Percentiles rank a stretch among this genome's conserved stretches.
Evolutionary conservation across 2,888 invertebrate genomes (phyloP).

Genomic region (Drosophila yooni): DNA sequence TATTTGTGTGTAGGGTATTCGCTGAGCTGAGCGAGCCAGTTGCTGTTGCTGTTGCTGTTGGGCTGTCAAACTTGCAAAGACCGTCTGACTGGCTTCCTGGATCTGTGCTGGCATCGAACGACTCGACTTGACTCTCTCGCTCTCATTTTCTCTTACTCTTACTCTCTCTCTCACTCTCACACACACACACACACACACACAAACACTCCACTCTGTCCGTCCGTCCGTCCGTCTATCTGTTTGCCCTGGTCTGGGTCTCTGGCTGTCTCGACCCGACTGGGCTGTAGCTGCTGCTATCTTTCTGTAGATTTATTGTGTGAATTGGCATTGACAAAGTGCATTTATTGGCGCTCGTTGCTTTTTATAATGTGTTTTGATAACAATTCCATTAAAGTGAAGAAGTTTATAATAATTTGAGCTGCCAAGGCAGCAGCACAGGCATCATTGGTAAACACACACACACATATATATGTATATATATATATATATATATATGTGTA

Average conservation of each 20-base stretch:
- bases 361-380: slow-evolving; percentile 80
- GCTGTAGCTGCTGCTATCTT: slow-evolving; percentile 73
- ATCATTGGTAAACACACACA: slow-evolving; percentile 1
- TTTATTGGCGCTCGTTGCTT: slow-evolving; percentile 75
- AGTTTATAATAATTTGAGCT: slow-evolving; percentile 81
- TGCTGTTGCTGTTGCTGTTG: slow-evolving; percentile 34
- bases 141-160: neutral
- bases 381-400: slow-evolving; percentile 83
- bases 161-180: neutral
- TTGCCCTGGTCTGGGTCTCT: neutral
- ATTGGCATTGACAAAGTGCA: slow-evolving; percentile 84
- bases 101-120: slow-evolving; percentile 37
- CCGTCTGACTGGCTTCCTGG: slow-evolving; percentile 63
- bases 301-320: slow-evolving; percentile 83
- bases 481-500: neutral
- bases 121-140: slow-evolving; percentile 15
- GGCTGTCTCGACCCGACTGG: neutral
- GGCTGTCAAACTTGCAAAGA: slow-evolving; percentile 48
- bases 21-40: neutral
- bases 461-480: neutral
- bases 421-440: slow-evolving; percentile 37
- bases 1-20: slow-evolving; percentile 34
- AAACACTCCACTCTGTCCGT: no score
- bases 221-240: slow-evolving; percentile 2
- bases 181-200: no score